These are phyloP conservation scores for Aegithalos caudatus DNA, from an alignment of 2,113 vertebrate genomes.

Conservation along the genomic window DNA sequence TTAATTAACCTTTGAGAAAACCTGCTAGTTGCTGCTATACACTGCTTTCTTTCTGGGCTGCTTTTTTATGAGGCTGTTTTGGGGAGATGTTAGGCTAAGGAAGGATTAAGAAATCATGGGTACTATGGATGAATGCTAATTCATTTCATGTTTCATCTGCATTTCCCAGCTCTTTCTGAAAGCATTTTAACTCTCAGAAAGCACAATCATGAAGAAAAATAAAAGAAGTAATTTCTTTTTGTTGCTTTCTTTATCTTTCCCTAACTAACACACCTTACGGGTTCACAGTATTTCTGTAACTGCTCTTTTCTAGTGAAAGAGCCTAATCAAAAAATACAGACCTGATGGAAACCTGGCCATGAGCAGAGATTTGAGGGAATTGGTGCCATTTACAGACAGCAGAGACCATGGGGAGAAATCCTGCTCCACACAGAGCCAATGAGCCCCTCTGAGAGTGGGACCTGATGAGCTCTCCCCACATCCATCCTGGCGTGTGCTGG, in stretches of 20 bases:
- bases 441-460: not conserved
- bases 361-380: not conserved
- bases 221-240: not conserved
- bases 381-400: not conserved
- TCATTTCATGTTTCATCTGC: slow-evolving; percentile 1
- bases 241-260: not conserved
- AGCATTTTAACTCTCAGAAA: not conserved
- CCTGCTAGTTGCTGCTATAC: not conserved
- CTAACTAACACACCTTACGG: not conserved
- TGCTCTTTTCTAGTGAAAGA: not conserved
- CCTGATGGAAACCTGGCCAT: not conserved
- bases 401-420: not conserved
- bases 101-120: slow-evolving; percentile 2
- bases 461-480: rapidly evolving
- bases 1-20: slow-evolving; percentile 67
- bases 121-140: not conserved
- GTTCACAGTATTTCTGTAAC: not conserved
- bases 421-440: not conserved
- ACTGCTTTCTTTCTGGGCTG: not conserved
- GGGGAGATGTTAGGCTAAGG: slow-evolving; percentile 2
- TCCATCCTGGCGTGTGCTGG: rapidly evolving
- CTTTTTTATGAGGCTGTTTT: not conserved
- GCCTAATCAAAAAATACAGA: not conserved
- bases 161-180: slow-evolving; percentile 8
- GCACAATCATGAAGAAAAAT: not conserved